phyloP scores from a whole-genome alignment of 2,888 invertebrate genomes.

The Pteria penguin region DNA sequence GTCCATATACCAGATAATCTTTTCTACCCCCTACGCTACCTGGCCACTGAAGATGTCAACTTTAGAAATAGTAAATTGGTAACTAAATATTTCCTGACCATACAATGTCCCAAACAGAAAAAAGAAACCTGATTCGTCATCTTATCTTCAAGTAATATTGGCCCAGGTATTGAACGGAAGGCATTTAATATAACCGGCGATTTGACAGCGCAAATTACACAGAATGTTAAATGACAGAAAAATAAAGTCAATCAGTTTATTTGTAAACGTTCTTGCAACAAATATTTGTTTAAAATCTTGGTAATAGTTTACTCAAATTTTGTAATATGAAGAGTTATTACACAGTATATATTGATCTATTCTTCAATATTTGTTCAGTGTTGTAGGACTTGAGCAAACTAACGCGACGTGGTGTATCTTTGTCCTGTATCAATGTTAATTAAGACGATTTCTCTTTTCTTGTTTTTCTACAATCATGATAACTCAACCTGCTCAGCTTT shows the following conservation, averaged over 20 bases:
- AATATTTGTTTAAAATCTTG: constrained; percentile 12
- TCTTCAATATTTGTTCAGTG: background rate
- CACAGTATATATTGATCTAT: background rate
- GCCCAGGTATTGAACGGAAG: background rate
- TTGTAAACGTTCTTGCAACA: background rate
- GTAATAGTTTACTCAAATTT: background rate
- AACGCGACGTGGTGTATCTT: background rate
- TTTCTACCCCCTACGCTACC: no score
- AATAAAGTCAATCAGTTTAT: background rate
- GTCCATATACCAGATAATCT: no score
- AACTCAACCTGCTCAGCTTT: no score
- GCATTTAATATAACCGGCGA: background rate
- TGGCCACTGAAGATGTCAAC: background rate
- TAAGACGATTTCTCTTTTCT: no score
- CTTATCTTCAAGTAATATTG: background rate
- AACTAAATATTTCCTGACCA: background rate
- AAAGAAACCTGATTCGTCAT: background rate
- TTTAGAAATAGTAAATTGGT: background rate
- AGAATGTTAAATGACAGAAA: background rate
- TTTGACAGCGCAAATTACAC: background rate
- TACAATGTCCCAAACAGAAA: background rate
- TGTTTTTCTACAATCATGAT: no score
- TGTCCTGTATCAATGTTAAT: background rate
- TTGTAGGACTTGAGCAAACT: background rate
- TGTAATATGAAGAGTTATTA: background rate